These are phyloP conservation scores for Salvator merianae DNA, from an alignment of 2,113 vertebrate species.

Conservation along the genomic window DNA sequence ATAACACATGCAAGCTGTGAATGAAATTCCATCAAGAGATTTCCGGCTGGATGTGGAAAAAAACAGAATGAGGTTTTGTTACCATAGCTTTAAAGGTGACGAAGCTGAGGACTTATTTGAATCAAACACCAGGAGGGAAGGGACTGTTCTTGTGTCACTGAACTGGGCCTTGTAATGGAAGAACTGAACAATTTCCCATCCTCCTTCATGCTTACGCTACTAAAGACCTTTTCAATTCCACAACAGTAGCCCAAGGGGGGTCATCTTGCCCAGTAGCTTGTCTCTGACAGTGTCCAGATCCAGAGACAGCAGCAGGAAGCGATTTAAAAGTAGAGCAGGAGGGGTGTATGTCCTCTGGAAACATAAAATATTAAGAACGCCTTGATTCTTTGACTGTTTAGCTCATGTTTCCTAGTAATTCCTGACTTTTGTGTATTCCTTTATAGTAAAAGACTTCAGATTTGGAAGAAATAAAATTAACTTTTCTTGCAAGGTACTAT, in stretches of 20 bases:
- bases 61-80: neutral
- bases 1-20: neutral
- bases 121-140: neutral
- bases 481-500: neutral
- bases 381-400: neutral
- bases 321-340: neutral
- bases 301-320: neutral
- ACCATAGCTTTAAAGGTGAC: neutral
- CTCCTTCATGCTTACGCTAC: neutral
- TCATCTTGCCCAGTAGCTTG: conserved; percentile 11
- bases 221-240: neutral
- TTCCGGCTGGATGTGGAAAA: neutral
- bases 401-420: neutral
- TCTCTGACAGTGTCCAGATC: conserved; percentile 28
- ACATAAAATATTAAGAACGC: neutral
- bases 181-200: neutral
- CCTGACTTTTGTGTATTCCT: neutral
- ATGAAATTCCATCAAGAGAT: neutral
- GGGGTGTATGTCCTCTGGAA: neutral
- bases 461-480: neutral
- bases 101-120: neutral
- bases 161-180: neutral
- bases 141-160: neutral
- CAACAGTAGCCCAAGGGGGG: conserved; percentile 1
- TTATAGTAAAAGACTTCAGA: neutral